Evolutionary conservation across 2,888 invertebrate genomes (phyloP), one percentile per base, ranked within the genome.

Genomic region (Salpingus planirostris): DNA sequence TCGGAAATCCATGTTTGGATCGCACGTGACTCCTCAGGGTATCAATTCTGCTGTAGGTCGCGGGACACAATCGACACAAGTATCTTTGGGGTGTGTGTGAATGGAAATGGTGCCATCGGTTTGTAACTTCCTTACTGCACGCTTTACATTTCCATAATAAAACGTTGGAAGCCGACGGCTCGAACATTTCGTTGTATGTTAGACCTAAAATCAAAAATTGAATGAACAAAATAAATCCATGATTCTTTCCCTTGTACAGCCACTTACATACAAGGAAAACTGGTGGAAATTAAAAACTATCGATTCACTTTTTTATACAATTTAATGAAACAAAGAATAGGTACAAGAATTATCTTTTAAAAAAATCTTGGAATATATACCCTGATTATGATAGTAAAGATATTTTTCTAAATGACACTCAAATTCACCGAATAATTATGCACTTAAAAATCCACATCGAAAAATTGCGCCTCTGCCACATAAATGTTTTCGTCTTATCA

Each of bases 61-160:
- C 83, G 46, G 83, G 81, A 69, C 88, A 88, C 67, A 83, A 83
- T 41, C 84, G 85, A 67, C 88, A 88, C 56, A 76, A 74, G 49
- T 80, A 83, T 53, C 86, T 74, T 66, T 81, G 80, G 46, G 82
- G 76, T 40, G 81, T 82, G 68, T 87, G 86, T 53, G 81, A 82
- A 67, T 86, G 85, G 71, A 76, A 85, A 69, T 87, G 86, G 66
- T 87, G 86, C 86, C 86, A 87, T 67, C 85, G 74, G 69, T 86
- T 87, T 64, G 85, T 82, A 46, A 85, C 85, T 70, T 85, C 80
- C 70, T 86, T 87, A 64, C 82, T 81, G 69, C 86, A 86, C 21
- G 80, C 76, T 60, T 80, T 79, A 68, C 86, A 86, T 60, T 78
- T 78, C 83, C 85, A 86, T 60, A 82, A 72, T 45, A 81, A 74